Percentiles rank a stretch among this genome's conserved stretches.
Conservation (phyloP, 2,113 vertebrate genomes). For the Hypanus sabinus region DNA sequence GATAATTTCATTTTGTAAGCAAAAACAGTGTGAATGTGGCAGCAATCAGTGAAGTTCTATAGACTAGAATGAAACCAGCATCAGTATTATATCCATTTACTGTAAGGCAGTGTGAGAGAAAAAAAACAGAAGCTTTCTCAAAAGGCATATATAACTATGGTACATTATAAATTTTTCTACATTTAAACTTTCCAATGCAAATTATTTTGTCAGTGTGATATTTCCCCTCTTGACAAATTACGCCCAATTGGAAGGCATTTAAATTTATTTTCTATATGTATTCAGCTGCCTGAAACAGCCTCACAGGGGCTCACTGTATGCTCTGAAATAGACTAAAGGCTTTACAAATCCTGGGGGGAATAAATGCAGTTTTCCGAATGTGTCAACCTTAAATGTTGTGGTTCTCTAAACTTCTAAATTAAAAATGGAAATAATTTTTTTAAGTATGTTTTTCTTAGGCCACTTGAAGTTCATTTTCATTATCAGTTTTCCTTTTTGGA, state of each 20-base stretch:
- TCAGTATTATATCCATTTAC: slow-evolving; percentile 28
- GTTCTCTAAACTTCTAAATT: background rate
- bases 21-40: background rate
- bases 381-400: background rate
- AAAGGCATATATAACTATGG: background rate
- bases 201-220: slow-evolving; percentile 12
- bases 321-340: background rate
- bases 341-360: background rate
- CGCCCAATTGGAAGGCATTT: background rate
- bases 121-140: background rate
- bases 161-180: background rate
- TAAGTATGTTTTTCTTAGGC: background rate
- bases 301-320: background rate
- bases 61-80: slow-evolving; percentile 17
- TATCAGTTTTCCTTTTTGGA: background rate
- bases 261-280: background rate
- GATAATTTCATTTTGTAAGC: background rate
- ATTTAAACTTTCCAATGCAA: background rate
- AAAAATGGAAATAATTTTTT: background rate
- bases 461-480: background rate
- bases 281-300: background rate
- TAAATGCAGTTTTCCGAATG: background rate
- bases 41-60: background rate
- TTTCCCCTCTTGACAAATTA: background rate
- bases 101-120: background rate